Evolutionary conservation across 2,888 invertebrate genomes (phyloP).

Genomic region (Archips xylosteana): DNA sequence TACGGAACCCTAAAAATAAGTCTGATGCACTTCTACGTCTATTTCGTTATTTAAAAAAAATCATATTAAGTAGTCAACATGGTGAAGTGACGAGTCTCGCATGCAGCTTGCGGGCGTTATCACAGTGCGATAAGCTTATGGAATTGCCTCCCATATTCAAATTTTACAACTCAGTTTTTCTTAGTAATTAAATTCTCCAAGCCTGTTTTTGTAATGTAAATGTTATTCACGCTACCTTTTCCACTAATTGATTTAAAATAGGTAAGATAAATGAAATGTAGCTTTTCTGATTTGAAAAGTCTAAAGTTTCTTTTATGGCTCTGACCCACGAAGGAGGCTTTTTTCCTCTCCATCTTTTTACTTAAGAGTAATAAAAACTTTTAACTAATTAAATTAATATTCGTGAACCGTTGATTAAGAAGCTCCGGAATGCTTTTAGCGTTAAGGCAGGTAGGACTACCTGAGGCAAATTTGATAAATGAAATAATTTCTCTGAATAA

Average conservation of each 20-base stretch:
- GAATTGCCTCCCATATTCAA: slow-evolving; percentile 36
- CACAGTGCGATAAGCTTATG: slow-evolving; percentile 29
- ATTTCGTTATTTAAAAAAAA: too few relatives aligned
- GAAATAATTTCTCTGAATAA: slow-evolving; percentile 67
- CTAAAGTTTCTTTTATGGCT: slow-evolving; percentile 58
- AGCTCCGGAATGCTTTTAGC: slow-evolving; percentile 77
- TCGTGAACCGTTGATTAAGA: slow-evolving; percentile 78
- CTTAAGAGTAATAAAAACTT: slow-evolving; percentile 75
- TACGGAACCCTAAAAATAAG: too few relatives aligned
- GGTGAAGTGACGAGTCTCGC: background rate
- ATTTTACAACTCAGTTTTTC: slow-evolving; percentile 33
- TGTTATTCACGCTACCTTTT: slow-evolving; percentile 45
- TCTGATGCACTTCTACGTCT: too few relatives aligned
- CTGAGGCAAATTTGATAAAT: slow-evolving; percentile 56
- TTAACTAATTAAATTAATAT: slow-evolving; percentile 80
- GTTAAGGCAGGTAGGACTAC: slow-evolving; percentile 58
- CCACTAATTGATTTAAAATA: slow-evolving; percentile 61
- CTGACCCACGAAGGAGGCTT: slow-evolving; percentile 51
- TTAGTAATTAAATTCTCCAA: slow-evolving; percentile 37
- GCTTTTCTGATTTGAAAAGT: slow-evolving; percentile 58
- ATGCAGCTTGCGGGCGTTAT: slow-evolving; percentile 14
- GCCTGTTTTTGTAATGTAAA: slow-evolving; percentile 39
- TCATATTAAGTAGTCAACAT: background rate
- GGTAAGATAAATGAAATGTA: slow-evolving; percentile 51
- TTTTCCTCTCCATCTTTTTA: slow-evolving; percentile 69